These are phyloP conservation scores for Symphodus melops DNA, from an alignment of 2,113 vertebrate genomes.

Conservation along the genomic window DNA sequence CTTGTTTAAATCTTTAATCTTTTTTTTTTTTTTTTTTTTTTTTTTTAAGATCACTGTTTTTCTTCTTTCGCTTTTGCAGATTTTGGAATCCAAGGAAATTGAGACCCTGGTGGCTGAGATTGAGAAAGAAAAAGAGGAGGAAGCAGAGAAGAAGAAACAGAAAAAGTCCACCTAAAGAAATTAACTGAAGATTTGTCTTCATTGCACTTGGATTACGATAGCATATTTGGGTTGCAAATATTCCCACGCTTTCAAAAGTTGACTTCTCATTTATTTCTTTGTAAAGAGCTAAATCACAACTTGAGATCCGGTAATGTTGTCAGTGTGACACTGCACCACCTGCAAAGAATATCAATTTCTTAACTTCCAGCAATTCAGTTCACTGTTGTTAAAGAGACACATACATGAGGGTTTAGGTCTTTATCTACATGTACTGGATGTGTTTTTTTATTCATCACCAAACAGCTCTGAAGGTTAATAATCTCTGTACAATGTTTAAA, in stretches of 20 bases:
- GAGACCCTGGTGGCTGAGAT: slow-evolving; percentile 85
- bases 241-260: slow-evolving; percentile 29
- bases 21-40: not conserved
- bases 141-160: slow-evolving; percentile 86
- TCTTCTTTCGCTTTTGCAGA: slow-evolving; percentile 66
- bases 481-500: slow-evolving; percentile 44
- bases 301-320: slow-evolving; percentile 41
- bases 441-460: slow-evolving; percentile 50
- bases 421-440: slow-evolving; percentile 10
- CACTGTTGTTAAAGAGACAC: slow-evolving; percentile 1
- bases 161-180: slow-evolving; percentile 82
- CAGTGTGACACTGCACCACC: not conserved
- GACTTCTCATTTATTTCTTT: slow-evolving; percentile 41
- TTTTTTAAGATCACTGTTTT: slow-evolving; percentile 6
- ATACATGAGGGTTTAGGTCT: slow-evolving; percentile 36
- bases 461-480: slow-evolving; percentile 28
- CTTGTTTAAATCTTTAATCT: not conserved
- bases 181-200: slow-evolving; percentile 33
- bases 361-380: slow-evolving; percentile 15
- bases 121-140: slow-evolving; percentile 86
- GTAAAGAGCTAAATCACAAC: slow-evolving; percentile 51
- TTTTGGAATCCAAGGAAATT: slow-evolving; percentile 86
- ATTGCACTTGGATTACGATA: slow-evolving; percentile 64
- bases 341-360: slow-evolving; percentile 16
- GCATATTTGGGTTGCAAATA: slow-evolving; percentile 50